Base-by-base conservation (phyloP, 2,797 vertebrate species). In the Lithobates pipiens region DNA sequence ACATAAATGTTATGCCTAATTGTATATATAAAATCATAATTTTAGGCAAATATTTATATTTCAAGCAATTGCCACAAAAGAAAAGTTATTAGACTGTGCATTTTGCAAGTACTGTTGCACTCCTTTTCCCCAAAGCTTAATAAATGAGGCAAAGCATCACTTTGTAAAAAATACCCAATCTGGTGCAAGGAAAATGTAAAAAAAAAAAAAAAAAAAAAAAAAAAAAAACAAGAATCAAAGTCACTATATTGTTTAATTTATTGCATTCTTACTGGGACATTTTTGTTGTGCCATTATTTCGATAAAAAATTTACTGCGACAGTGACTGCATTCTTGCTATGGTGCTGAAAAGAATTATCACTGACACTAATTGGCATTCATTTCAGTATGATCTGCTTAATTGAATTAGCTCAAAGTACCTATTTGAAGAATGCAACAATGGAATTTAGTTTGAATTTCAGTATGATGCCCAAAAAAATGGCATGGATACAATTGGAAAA, bases 301-400 rank as follows among this genome's bases (percentile, higher is more conserved):
- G 1, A 29, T 67, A n/a, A 23, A 23, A 23, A 1, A 67, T 67
- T 67, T 15, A 67, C 65, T 67, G 25, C 15, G 25, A 29, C 3
- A 67, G 10, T 29, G 2, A 67, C 13, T 25, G 65, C 65, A 67
- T 67, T 29, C 27, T 4, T 67, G 13, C 25, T 25, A 67, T 67
- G 65, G 10, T 29, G 65, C 11, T 67, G 27, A 25, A 25, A 25
- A 29, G 65, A 25, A 67, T 67, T 29, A 10, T 29, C 65, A 67
- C 25, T 67, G 65, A 67, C 65, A 67, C 65, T 67, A 67, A 67
- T 67, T 29, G 25, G 65, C 65, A 67, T 67, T 67, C 65, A 25
- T 67, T 67, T 67, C 54, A 29, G n/a, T 13, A 27, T 25, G 25
- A 67, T 67, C n/a, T 27, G 29, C 27, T 71, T 34, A 72, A 72